Evolutionary conservation across 2,888 invertebrate species (phyloP), one percentile per base, ranked within the genome.

Genomic region (Lithophane leautieri): DNA sequence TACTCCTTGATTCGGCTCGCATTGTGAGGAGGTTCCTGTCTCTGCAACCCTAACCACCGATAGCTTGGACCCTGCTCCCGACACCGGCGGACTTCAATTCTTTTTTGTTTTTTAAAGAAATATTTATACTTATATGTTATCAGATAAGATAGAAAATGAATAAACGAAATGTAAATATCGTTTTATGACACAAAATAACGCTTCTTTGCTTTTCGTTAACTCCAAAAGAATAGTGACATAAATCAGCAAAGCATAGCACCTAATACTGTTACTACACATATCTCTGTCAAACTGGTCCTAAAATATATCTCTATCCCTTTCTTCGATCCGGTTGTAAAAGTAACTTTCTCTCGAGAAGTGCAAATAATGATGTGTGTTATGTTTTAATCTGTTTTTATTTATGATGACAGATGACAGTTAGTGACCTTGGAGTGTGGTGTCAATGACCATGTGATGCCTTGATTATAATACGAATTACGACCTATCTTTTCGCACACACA

Each of bases 381-480:
- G 22, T 28, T 44, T 14, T 40, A 61, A 54, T 14, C 6, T 16
- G 11, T 42, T 54, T 8, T 40, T n/a, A 34, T 73, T 76, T 25
- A 56, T n/a, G 62, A 28, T 65, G 40, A 14, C 50, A 67, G 42
- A 54, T 60, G 34, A 60, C 14, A 40, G 62, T 50, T 79, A 47
- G n/a, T 62, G 66, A 70, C 83, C 79, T 81, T 83, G 80, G 16
- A 34, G 16, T 52, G 68, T 65, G 42, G 60, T 4, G 65, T 70
- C 65, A 54, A 28, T 60, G 40, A 14, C n/a, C 9, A 14, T 75
- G 12, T 19, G 22, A 72, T 44, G 44, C 4, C 25, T 52, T 50
- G 71, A 70, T 47, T 42, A 63, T 14, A 8, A 22, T 50, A 22
- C 8, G 11, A n/a, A 40, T 67, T 1, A 54, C n/a, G 34, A 34